Evolutionary conservation across 1,140 invertebrate species (phyloP).

Genomic region (Palaemon carinicauda): DNA sequence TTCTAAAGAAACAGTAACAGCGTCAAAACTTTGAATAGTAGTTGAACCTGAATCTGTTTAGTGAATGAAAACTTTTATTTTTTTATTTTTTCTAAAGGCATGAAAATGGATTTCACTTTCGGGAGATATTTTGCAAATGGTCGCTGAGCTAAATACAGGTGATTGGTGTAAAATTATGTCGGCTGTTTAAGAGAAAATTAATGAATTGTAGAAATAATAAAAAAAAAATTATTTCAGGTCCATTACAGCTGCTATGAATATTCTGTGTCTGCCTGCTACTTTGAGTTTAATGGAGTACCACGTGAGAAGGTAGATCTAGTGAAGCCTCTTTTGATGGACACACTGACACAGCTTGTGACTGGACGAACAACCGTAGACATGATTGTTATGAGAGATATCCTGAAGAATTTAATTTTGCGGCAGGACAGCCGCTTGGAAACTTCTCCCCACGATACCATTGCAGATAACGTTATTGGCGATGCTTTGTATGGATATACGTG

Average conservation of each 20-base stretch:
- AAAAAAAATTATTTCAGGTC: slow-evolving; percentile 67
- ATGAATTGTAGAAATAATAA: no score
- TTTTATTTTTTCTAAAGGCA: no score
- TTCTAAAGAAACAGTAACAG: no score
- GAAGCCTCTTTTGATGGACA: slow-evolving; percentile 70
- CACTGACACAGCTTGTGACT: slow-evolving; percentile 69
- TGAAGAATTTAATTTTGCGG: slow-evolving; percentile 78
- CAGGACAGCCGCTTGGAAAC: slow-evolving; percentile 78
- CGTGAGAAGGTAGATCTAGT: slow-evolving; percentile 73
- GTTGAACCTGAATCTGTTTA: no score
- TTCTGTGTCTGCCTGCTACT: slow-evolving; percentile 73
- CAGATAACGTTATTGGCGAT: slow-evolving; percentile 81
- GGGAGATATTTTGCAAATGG: no score
- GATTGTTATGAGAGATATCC: slow-evolving; percentile 76
- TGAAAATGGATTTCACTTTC: no score
- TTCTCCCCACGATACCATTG: slow-evolving; percentile 77
- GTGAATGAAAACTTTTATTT: no score
- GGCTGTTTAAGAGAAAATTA: no score
- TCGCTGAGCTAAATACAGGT: no score
- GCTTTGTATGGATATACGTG: slow-evolving; percentile 80
- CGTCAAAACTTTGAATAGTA: no score
- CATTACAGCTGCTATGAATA: slow-evolving; percentile 77
- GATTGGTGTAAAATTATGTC: no score
- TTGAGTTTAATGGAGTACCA: slow-evolving; percentile 82
- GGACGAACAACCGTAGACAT: slow-evolving; percentile 72